phyloP scores from a whole-genome alignment of 2,888 invertebrate species.

The Athrips mouffetella region DNA sequence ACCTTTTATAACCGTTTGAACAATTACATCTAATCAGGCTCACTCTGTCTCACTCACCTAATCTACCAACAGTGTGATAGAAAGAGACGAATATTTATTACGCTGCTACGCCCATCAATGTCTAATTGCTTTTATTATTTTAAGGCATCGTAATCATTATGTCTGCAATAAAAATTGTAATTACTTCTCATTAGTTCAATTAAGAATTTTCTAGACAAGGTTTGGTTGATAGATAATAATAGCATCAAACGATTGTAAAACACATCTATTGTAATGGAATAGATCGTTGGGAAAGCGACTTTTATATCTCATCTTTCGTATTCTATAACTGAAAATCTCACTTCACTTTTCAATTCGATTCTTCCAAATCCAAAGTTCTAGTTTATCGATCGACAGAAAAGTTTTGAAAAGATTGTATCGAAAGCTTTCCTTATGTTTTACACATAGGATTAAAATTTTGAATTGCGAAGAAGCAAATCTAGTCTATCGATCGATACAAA shows the following conservation, averaged over 20 bases:
- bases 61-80: constrained; percentile 33
- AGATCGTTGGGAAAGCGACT: constrained; percentile 56
- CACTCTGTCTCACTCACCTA: constrained; percentile 43
- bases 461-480: too few relatives aligned
- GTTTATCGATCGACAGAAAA: too few relatives aligned
- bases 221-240: constrained; percentile 59
- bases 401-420: too few relatives aligned
- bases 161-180: constrained; percentile 77
- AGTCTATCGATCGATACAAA: too few relatives aligned
- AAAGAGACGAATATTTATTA: constrained; percentile 52
- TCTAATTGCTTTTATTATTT: constrained; percentile 79
- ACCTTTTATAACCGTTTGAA: constrained; percentile 77
- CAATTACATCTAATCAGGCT: constrained; percentile 73
- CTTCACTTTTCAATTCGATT: too few relatives aligned
- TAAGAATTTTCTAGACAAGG: constrained; percentile 77
- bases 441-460: too few relatives aligned
- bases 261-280: constrained; percentile 64
- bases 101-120: constrained; percentile 71
- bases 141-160: constrained; percentile 79
- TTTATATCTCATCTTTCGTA: too few relatives aligned
- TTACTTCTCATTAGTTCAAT: constrained; percentile 79
- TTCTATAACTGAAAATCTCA: too few relatives aligned
- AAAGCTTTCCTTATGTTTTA: too few relatives aligned
- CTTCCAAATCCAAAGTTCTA: too few relatives aligned
- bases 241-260: neutral